Evolutionary conservation across 2,797 vertebrate species (phyloP).

Genomic region (Meda fulgida): DNA sequence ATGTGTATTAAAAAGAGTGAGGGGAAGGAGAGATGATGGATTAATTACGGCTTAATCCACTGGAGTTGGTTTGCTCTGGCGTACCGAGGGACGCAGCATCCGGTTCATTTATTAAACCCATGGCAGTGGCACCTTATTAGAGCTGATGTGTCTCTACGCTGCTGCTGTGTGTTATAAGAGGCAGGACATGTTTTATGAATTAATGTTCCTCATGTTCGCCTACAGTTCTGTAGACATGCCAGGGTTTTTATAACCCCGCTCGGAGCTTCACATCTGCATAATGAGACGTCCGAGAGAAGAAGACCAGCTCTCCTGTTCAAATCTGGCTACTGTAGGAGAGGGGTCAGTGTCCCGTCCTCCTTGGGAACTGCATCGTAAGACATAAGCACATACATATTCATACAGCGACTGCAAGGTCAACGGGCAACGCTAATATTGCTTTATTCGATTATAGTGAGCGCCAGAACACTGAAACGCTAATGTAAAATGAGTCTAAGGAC

Average conservation of each 20-base stretch:
- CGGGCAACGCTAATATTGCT: slow-evolving; percentile 46
- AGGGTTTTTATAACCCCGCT: slow-evolving; percentile 31
- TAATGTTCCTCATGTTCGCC: slow-evolving; percentile 50
- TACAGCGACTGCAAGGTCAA: slow-evolving; percentile 54
- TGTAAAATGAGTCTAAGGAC: slow-evolving; percentile 45
- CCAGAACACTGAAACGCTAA: slow-evolving; percentile 22
- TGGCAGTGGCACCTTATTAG: slow-evolving; percentile 58
- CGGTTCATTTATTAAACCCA: slow-evolving; percentile 60
- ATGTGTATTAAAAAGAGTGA: slow-evolving; percentile 59
- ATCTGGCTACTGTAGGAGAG: slow-evolving; percentile 42
- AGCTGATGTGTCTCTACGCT: slow-evolving; percentile 58
- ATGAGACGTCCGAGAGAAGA: slow-evolving; percentile 50
- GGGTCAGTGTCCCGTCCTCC: slow-evolving; percentile 49
- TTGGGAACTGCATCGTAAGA: slow-evolving; percentile 58
- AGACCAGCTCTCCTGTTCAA: slow-evolving; percentile 16
- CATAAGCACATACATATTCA: slow-evolving; percentile 60
- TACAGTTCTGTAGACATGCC: slow-evolving; percentile 31
- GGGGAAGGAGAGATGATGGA: slow-evolving; percentile 61
- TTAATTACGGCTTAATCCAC: slow-evolving; percentile 65
- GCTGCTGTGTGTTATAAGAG: slow-evolving; percentile 53
- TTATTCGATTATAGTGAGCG: slow-evolving; percentile 42
- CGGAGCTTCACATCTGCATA: slow-evolving; percentile 33
- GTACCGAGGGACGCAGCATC: slow-evolving; percentile 58
- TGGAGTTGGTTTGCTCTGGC: slow-evolving; percentile 58
- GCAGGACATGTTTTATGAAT: slow-evolving; percentile 58